Evolutionary conservation across 2,113 vertebrate genomes (phyloP).

Genomic region (Tylochromis polylepis): DNA sequence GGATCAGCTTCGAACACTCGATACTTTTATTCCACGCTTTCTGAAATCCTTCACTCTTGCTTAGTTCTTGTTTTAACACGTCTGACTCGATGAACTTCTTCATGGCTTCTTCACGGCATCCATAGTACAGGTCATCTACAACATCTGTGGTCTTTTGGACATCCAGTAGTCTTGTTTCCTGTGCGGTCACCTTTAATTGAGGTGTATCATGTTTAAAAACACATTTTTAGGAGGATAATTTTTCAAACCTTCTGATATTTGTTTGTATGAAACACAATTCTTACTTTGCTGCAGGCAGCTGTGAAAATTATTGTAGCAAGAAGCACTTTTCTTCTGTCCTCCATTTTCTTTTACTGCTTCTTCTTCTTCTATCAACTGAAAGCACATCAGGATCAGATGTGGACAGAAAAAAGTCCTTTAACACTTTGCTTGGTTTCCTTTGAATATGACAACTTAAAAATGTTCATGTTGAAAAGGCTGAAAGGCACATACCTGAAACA

Average conservation of each 20-base stretch:
- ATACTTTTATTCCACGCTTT: rapidly evolving
- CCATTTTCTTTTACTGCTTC: slow-evolving; percentile 33
- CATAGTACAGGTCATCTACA: background rate
- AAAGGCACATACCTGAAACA: slow-evolving; percentile 1
- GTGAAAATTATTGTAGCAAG: background rate
- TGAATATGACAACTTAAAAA: background rate
- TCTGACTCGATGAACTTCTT: background rate
- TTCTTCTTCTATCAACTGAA: background rate
- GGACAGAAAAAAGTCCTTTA: background rate
- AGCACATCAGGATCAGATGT: background rate
- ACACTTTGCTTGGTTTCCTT: background rate
- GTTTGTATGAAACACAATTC: background rate
- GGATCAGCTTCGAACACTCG: background rate
- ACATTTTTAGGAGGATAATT: background rate
- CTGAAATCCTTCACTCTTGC: background rate
- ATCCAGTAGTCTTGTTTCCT: too few relatives aligned
- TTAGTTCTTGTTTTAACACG: slow-evolving; percentile 6
- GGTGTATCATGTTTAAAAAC: background rate
- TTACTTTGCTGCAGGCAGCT: slow-evolving; percentile 20
- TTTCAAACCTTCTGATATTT: background rate
- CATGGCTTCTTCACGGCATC: background rate
- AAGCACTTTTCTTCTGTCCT: background rate
- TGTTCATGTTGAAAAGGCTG: background rate
- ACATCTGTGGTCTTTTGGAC: background rate
- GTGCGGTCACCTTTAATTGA: background rate